These are phyloP conservation scores for Monochamus saltuarius DNA, from an alignment of 1,140 invertebrate species.

Conservation along the genomic window DNA sequence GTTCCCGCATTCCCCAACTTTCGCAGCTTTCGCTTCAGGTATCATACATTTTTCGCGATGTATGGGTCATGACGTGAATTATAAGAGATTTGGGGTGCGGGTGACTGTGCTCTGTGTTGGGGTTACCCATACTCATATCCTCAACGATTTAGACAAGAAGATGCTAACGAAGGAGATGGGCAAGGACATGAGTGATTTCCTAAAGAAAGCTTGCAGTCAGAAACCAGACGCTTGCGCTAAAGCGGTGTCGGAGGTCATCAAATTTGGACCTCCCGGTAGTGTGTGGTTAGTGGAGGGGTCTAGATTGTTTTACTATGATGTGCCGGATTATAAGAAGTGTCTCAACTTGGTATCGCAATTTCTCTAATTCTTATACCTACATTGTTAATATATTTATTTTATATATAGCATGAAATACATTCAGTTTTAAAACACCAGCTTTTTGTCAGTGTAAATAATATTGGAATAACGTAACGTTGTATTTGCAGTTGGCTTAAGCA, in stretches of 20 bases:
- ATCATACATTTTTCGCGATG: conserved; percentile 40
- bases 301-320: conserved; percentile 29
- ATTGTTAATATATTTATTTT: too few species aligned
- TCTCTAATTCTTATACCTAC: neutral
- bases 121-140: conserved; percentile 55
- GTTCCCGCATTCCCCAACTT: conserved; percentile 35
- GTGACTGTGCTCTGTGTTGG: conserved; percentile 59
- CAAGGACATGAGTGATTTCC: conserved; percentile 30
- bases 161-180: conserved; percentile 33
- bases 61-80: conserved; percentile 54
- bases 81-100: conserved; percentile 56
- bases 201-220: conserved; percentile 36
- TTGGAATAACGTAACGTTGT: too few species aligned
- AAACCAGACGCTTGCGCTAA: conserved; percentile 38
- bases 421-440: too few species aligned
- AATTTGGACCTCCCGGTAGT: conserved; percentile 32
- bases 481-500: too few species aligned
- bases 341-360: conserved; percentile 7
- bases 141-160: conserved; percentile 54
- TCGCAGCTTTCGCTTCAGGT: conserved; percentile 32
- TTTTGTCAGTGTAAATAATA: too few species aligned
- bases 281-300: conserved; percentile 46
- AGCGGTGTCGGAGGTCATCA: conserved; percentile 38
- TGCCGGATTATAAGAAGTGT: conserved; percentile 20
- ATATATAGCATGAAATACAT: too few species aligned